Evolutionary conservation across 2,888 invertebrate genomes (phyloP), one percentile per base, ranked within the genome.

Genomic region (Calameuta filiformis): DNA sequence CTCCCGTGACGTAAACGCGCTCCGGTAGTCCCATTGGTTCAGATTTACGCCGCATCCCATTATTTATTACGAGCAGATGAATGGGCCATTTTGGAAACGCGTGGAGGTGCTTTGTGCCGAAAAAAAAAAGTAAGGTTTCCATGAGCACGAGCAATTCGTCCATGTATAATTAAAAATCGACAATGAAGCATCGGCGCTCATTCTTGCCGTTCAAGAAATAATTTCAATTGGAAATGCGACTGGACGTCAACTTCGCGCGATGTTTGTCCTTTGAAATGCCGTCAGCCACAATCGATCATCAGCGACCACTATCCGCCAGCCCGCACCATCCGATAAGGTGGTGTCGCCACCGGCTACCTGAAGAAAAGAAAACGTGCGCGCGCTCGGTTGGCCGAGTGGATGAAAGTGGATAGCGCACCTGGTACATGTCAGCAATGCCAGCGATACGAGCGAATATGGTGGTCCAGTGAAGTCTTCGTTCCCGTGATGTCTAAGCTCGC

Each of bases 1-100:
- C 88, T 86, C 89, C 87, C 89, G 91, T 93, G 93, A 93, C 93
- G 93, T 93, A 93, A 93, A 92, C 89, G 83, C 86, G 86, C 87
- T 88, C 87, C 88, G 89, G 88, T 87, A 87, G 88, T 90, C 89
- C 92, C 89, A 93, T 93, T 93, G 93, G 93, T 90, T 90, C 89
- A 87, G 88, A 90, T 90, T 88, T 91, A 91, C 89, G 84, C 92
- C 92, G 92, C 92, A 92, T 93, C 92, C 92, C 90, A 92, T 93
- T 93, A 93, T 92, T 93, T 93, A 93, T 93, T 92, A 92, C 93
- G 91, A 90, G 91, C 92, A 91, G 90, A 92, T 92, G 92, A 92
- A 92, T 92, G 92, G 92, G 89, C 79, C 79, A 79, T 81, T 81
- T 82, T 79, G 73, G 92, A 76, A 76, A 37, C 74, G 23, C 37